A percentile compares a stretch with the other conserved stretches of the same genome.
These are phyloP conservation scores for Antechinus flavipes DNA, from an alignment of 2,113 vertebrate species.

Conservation along the genomic window DNA sequence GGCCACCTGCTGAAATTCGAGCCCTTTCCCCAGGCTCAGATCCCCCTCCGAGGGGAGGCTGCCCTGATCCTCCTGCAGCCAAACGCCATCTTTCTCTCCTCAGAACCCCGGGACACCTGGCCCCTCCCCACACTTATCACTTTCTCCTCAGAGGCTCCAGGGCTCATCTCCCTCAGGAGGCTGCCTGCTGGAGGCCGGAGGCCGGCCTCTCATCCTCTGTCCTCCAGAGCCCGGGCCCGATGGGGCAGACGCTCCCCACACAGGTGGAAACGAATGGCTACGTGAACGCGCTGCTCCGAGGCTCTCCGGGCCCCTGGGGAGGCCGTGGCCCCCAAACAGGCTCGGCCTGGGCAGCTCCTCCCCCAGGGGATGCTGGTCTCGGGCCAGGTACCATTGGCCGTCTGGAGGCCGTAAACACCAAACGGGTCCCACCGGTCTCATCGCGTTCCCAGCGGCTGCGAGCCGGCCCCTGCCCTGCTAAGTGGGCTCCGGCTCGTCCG, in stretches of 20 bases:
- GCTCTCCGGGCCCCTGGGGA: background rate
- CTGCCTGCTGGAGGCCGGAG: background rate
- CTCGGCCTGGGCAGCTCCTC: background rate
- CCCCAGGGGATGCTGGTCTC: background rate
- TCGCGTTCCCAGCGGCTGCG: constrained; percentile 60
- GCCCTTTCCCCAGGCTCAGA: background rate
- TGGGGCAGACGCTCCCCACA: background rate
- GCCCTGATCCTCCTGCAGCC: background rate
- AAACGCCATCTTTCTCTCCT: background rate
- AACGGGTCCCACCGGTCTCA: constrained; percentile 30
- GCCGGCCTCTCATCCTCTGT: background rate
- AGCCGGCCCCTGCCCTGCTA: constrained; percentile 22
- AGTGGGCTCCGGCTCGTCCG: background rate
- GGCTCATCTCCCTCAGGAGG: background rate
- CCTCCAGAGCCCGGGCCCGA: background rate
- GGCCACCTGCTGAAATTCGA: background rate
- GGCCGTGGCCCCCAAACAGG: background rate
- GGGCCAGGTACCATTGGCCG: constrained; percentile 34
- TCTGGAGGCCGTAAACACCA: constrained; percentile 65
- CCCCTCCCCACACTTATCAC: background rate
- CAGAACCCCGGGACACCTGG: background rate
- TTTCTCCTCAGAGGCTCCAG: background rate
- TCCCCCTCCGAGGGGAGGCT: background rate
- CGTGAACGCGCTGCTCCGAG: background rate
- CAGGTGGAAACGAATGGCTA: background rate